Conservation (phyloP, 2,888 invertebrate species). For the Hypsopygia costalis region DNA sequence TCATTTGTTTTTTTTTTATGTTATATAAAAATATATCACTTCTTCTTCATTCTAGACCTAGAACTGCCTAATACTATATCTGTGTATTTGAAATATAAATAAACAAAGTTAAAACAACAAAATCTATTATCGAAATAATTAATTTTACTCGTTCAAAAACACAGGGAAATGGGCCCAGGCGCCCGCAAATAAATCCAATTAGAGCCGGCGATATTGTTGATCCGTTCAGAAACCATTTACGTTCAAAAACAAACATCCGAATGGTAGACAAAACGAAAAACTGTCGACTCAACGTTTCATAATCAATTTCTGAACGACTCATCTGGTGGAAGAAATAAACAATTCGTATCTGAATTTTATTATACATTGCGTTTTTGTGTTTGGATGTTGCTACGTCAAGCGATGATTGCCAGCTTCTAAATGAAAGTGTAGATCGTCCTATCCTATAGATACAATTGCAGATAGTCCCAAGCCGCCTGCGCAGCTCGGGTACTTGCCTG, state of each 20-base stretch:
- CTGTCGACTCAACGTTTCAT: constrained; percentile 59
- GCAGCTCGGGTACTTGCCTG: too few relatives aligned
- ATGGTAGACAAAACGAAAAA: constrained; percentile 48
- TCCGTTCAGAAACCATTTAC: constrained; percentile 32
- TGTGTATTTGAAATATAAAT: too few relatives aligned
- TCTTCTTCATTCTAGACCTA: too few relatives aligned
- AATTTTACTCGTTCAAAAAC: constrained; percentile 7
- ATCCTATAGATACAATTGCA: too few relatives aligned
- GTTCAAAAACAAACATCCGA: constrained; percentile 39
- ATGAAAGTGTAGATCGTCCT: too few relatives aligned
- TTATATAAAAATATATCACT: too few relatives aligned
- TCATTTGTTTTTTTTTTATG: too few relatives aligned
- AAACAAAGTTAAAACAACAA: too few relatives aligned
- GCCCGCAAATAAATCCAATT: constrained; percentile 40
- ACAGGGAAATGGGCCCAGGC: constrained; percentile 13
- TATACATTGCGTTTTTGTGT: constrained; percentile 4
- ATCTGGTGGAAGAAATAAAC: background rate
- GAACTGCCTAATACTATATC: too few relatives aligned
- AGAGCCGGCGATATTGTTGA: constrained; percentile 36
- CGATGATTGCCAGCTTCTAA: too few relatives aligned
- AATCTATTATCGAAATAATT: background rate
- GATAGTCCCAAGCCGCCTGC: too few relatives aligned
- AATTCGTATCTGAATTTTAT: background rate
- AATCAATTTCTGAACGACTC: constrained; percentile 52
- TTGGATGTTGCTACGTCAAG: too few relatives aligned